Evolutionary conservation across 2,888 invertebrate species (phyloP), one percentile per base, ranked within the genome.

Genomic region (Rhabditophanes sp.): DNA sequence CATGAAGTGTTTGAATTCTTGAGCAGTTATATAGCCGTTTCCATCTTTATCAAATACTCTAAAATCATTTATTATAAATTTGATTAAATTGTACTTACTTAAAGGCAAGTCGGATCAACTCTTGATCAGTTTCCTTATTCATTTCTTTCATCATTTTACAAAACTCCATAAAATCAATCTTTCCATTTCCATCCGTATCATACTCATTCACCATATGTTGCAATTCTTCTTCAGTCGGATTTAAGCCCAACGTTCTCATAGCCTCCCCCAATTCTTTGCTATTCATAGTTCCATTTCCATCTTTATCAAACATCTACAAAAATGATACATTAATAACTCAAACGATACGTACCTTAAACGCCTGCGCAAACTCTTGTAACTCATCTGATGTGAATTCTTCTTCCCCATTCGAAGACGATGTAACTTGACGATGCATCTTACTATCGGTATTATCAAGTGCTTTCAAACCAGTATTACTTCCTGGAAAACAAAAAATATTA

Each of bases 111-210:
- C 64, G 53, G 25, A 64, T 65, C 18, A 64, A 42, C 39, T 63
- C 61, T 42, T 64, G 61, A 34, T 64, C 64, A 11, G 64, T 64
- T 38, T 64, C 64, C 37, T 64, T 64, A 41, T 64, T 64, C 58
- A 62, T 65, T 29, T 56, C 64, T 35, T 63, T 63, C 64, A 63
- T 64, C 56, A 56, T 59, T 39, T 61, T 61, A 42, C 64, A 64
- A 38, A 64, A 64, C 29, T 64, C 64, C 8, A 44, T 53, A 31
- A 65, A 64, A 37, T 64, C 64, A 35, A 64, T 65, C 39, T 63
- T 64, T 16, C 64, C 64, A 33, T 64, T 64, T 14, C 64, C 64
- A 38, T 64, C 64, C n/a, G 60, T 55, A 37, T 64, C 64, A 35
- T 63, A 64, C 18, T 44, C 48, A 22, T 53, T 49, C 20, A 60